These are phyloP conservation scores for Chromobotia macracanthus DNA, from an alignment of 2,797 vertebrate genomes.

Conservation along the genomic window DNA sequence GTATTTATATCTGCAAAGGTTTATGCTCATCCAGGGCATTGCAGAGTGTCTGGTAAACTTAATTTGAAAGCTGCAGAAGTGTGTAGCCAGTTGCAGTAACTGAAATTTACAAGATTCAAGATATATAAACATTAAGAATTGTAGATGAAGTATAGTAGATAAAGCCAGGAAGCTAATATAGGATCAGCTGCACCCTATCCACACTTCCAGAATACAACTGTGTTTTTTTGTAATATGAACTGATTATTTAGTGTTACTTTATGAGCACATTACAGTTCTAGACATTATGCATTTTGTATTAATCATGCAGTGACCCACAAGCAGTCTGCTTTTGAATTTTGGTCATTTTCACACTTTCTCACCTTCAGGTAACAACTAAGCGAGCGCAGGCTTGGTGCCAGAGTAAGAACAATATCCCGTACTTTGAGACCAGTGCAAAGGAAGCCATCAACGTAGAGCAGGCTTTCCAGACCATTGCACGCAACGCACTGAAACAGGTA, in stretches of 20 bases:
- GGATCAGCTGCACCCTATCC: background rate
- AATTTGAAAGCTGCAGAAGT: background rate
- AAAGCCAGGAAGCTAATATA: background rate
- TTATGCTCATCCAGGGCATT: background rate
- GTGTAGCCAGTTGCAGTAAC: background rate
- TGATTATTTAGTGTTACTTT: too few relatives aligned
- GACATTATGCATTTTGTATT: too few relatives aligned
- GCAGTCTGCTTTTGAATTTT: too few relatives aligned
- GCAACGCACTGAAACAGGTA: slow-evolving; percentile 99
- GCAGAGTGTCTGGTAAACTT: background rate
- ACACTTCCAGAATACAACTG: background rate
- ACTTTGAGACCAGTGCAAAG: slow-evolving; percentile 99
- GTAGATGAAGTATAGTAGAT: background rate
- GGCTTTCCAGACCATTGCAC: slow-evolving; percentile 99
- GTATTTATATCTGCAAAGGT: background rate
- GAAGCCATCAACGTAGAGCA: slow-evolving; percentile 99
- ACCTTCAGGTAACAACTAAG: slow-evolving; percentile 92
- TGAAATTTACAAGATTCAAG: background rate
- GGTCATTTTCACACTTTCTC: background rate
- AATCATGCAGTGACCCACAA: too few relatives aligned
- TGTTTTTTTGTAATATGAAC: background rate
- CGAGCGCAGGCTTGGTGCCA: slow-evolving; percentile 98
- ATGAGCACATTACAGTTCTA: too few relatives aligned
- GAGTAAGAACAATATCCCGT: slow-evolving; percentile 99
- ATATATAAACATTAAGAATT: background rate